Evolutionary conservation across 2,888 invertebrate species (phyloP).

Genomic region (Noctuana brunneofusca): DNA sequence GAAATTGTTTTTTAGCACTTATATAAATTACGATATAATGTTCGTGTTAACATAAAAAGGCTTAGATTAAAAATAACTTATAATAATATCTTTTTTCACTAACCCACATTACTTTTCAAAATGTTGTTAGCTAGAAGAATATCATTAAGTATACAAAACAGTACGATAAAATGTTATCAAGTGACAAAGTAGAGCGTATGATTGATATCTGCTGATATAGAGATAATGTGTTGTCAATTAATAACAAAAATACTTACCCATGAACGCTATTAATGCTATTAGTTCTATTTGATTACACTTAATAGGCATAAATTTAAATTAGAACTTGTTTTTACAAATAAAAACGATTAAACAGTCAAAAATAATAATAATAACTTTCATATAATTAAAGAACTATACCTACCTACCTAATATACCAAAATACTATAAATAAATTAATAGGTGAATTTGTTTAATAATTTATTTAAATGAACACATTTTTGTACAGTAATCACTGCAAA

Average conservation of each 20-base stretch:
- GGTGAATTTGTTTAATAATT: too few relatives aligned
- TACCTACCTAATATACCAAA: too few relatives aligned
- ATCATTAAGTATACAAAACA: constrained; percentile 37
- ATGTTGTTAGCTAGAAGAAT: constrained; percentile 15
- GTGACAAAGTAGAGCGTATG: constrained; percentile 55
- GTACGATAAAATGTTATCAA: constrained; percentile 59
- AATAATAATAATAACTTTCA: too few relatives aligned
- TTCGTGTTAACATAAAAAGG: too few relatives aligned
- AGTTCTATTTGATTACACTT: too few relatives aligned
- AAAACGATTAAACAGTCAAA: too few relatives aligned
- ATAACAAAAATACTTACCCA: constrained; percentile 12
- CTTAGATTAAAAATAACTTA: not conserved
- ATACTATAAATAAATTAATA: too few relatives aligned
- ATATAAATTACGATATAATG: too few relatives aligned
- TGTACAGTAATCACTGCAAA: constrained; percentile 17
- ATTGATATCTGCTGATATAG: constrained; percentile 41
- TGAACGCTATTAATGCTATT: not conserved
- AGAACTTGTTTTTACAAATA: too few relatives aligned
- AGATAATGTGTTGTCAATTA: constrained; percentile 24
- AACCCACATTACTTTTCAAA: constrained; percentile 6
- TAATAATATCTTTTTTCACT: not conserved
- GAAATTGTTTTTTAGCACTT: not conserved
- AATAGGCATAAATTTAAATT: too few relatives aligned
- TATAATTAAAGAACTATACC: too few relatives aligned
- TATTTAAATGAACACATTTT: too few relatives aligned